Base-by-base conservation (phyloP, 2,797 vertebrate genomes). In the Hippopotamyrus pictus region DNA sequence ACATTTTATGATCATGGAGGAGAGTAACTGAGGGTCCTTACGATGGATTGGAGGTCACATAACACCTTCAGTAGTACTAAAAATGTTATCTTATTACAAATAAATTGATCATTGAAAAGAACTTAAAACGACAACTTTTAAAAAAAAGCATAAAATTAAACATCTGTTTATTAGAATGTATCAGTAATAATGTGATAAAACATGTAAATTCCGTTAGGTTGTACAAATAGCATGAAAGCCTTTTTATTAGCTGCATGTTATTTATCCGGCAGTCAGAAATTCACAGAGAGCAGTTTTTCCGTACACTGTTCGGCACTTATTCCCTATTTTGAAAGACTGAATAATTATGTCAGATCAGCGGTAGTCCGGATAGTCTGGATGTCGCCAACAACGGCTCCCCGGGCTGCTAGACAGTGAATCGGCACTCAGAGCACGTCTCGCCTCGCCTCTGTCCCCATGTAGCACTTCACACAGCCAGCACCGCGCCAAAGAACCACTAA, bases 341-440 rank as follows among this genome's bases (percentile, higher is more conserved):
- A 84, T 84, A 50, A 84, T 46, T 48, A 14, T 84, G 7, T 84
- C 82, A 48, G 46, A 44, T n/a, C 37, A 79, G 82, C 19, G 3
- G 22, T 51, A 44, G 46, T 17, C 17, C 29, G 76, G 76, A 17
- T 53, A 48, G 44, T 17, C 12, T 3, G 14, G 73, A 93, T 93
- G 93, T 51, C 93, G 92, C 29, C 46, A 86, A 17, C 90, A 89
- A 3, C 69, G n/a, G 22, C 1, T 46, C 11, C 89, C 92, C 92
- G 91, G 90, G 92, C 91, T 91, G 92, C 92, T 92, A 95, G 95
- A 94, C 94, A 90, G 91, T 91, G 76, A 89, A 95, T 96, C 93
- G 93, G 94, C 90, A 96, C 93, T 94, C 94, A 90, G 92, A 90
- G 92, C 95, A 94, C 94, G 91, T 95, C 90, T 90, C 91, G 82